A percentile compares a stretch with the other conserved stretches of the same genome.
phyloP scores from a whole-genome alignment of 2,888 invertebrate species.

The Steinernema hermaphroditum region DNA sequence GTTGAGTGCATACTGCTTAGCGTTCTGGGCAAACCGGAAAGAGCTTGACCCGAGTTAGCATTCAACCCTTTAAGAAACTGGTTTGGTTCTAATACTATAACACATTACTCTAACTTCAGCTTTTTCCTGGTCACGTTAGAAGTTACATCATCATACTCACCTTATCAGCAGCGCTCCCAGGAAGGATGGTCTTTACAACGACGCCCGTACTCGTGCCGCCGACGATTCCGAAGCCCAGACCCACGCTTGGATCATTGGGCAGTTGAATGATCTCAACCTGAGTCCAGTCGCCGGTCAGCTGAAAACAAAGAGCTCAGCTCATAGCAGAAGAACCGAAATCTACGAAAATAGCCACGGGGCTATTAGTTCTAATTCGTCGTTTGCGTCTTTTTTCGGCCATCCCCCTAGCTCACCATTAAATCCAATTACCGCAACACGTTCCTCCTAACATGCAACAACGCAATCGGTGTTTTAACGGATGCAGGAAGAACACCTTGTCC shows the following conservation, averaged over 20 bases:
- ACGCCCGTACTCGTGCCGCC: conserved; percentile 92
- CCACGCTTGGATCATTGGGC: conserved; percentile 76
- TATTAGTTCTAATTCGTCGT: conserved; percentile 14
- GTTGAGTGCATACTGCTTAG: too few species aligned
- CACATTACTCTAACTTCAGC: too few species aligned
- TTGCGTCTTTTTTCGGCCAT: background rate
- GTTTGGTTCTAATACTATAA: too few species aligned
- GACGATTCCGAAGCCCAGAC: conserved; percentile 96
- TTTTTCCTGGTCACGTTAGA: too few species aligned
- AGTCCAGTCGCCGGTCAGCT: conserved; percentile 98
- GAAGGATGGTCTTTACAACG: conserved; percentile 96
- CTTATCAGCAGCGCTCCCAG: conserved; percentile 94
- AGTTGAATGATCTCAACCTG: conserved; percentile 97
- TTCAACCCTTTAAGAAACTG: too few species aligned
- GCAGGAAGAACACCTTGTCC: background rate
- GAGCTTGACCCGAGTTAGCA: too few species aligned
- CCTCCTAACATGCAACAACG: background rate
- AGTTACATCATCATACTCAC: too few species aligned
- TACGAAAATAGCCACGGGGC: too few species aligned
- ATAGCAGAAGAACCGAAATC: background rate
- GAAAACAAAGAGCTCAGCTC: too few species aligned
- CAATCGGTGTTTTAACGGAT: too few species aligned
- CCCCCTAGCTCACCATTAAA: conserved; percentile 9
- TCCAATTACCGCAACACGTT: conserved; percentile 28
- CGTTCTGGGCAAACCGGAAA: too few species aligned